Base-by-base conservation (phyloP, 2,113 vertebrate species). In the Callospermophilus lateralis region DNA sequence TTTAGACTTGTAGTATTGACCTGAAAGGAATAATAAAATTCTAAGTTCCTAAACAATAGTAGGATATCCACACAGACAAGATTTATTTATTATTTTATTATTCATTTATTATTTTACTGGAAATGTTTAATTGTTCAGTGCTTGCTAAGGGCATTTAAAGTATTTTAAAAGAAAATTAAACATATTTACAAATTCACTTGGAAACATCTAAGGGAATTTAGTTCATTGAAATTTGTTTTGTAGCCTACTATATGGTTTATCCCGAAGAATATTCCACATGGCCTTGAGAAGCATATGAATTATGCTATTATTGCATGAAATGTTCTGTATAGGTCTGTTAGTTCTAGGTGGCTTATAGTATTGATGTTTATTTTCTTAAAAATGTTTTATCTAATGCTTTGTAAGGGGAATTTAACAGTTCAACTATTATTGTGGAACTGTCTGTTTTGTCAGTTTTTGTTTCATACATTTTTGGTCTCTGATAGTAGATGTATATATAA, bases 91-190 rank as follows among this genome's bases (percentile, higher is more conserved):
- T 78, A 72, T 84, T 84, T 84, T 73, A 65, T 12, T 37, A 88
- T 94, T 92, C 63, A 76, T 68, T 86, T 55, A 65, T 53, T 96
- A 78, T 89, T 89, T 95, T 95, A 74, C n/a, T 84, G 73, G 61
- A 92, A 84, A 74, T 93, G 10, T 73, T 90, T 90, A 86, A 81
- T 63, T 96, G 34, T 72, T 84, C 39, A 87, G 17, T 92, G 65
- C 58, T 77, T 92, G 51, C 32, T 84, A 79, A 8, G 65, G 32
- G 26, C 15, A 89, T 67, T 84, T 84, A 48, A 72, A 79, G 30
- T 63, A 78, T 72, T 96, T 84, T 34, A 45, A 70, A 91, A 80
- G 48, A 58, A 94, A 94, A 79, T 73, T 42, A 93, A 92, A 84
- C 48, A 55, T 92, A 77, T 77, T 91, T 96, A 63, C 17, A 45